These are phyloP conservation scores for Donacobius atricapilla DNA, from an alignment of 2,113 vertebrate species.

Conservation along the genomic window DNA sequence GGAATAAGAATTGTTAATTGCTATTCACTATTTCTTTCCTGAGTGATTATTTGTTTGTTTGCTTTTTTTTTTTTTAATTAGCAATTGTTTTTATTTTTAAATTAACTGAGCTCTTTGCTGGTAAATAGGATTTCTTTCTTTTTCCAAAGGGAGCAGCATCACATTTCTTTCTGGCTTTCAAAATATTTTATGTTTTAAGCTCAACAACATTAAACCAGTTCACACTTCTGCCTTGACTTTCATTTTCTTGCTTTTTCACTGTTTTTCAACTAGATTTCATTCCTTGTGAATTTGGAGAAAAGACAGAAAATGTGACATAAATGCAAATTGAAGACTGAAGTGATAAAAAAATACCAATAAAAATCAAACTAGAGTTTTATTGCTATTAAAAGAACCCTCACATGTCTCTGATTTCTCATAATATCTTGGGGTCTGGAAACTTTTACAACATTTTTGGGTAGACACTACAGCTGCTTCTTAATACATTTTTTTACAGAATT, in stretches of 20 bases:
- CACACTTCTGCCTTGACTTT: not conserved
- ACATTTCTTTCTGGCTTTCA: not conserved
- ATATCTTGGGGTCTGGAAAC: not conserved
- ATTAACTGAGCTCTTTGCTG: not conserved
- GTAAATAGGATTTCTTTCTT: not conserved
- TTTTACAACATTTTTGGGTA: not conserved
- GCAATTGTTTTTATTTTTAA: not conserved
- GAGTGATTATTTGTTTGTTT: not conserved
- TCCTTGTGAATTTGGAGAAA: not conserved
- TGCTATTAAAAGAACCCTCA: not conserved
- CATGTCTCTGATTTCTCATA: not conserved
- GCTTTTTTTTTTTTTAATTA: not conserved
- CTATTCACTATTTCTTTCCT: not conserved
- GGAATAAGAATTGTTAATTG: not conserved
- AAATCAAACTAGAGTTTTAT: not conserved
- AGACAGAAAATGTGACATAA: not conserved
- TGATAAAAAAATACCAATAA: not conserved
- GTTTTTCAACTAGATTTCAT: not conserved
- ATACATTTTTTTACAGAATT: not conserved
- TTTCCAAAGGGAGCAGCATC: not conserved
- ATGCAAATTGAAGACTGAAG: not conserved
- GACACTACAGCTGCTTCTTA: not conserved
- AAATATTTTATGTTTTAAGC: not conserved
- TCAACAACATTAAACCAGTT: not conserved
- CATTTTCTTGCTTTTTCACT: not conserved